Evolutionary conservation across 2,888 invertebrate species (phyloP), one percentile per base, ranked within the genome.

Genomic region (Cylindroiulus punctatus): DNA sequence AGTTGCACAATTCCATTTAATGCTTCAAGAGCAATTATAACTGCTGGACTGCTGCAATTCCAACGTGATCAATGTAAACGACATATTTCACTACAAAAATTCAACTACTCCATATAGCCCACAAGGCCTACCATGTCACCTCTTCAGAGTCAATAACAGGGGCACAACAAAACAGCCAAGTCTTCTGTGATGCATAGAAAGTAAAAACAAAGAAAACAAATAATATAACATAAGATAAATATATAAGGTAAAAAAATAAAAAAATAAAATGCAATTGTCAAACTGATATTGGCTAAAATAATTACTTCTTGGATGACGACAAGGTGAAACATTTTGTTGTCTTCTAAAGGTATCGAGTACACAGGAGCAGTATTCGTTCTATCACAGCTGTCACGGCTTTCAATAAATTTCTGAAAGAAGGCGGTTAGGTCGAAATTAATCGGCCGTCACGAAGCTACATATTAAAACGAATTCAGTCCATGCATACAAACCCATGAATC

Each of bases 301-400:
- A 30, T 81, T 30, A 30, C 81, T 12, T 81, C 40, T 10, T 36
- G 17, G 14, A 81, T 81, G 4, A 40, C 81, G 40, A 81, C 81
- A 81, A 81, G 36, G 3, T 81, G 32, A 17, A 81, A 81, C 10
- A 36, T 17, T 81, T 30, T 81, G n/a, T 40, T 30, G 81, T 81
- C 81, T 26, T 81, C 17, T 12, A 81, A 40, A 30, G 81, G 32
- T 17, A 81, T 36, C 1, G 81, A 36, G 40, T 81, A 81, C 14
- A 81, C 30, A 4, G 81, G 81, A 5, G 81, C 81, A 1, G 81
- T 32, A 12, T 81, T 81, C 1, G 5, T 4, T n/a, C 81, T 81
- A n/a, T 81, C 81, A 30, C 81, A 81, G 12, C 40, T 81, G 81
- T 81, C 81, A 30, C 32, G 32, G 32, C 81, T 40, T 17, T 81